Conservation (phyloP, 2,888 invertebrate genomes). For the Drosophila subsilvestris region DNA sequence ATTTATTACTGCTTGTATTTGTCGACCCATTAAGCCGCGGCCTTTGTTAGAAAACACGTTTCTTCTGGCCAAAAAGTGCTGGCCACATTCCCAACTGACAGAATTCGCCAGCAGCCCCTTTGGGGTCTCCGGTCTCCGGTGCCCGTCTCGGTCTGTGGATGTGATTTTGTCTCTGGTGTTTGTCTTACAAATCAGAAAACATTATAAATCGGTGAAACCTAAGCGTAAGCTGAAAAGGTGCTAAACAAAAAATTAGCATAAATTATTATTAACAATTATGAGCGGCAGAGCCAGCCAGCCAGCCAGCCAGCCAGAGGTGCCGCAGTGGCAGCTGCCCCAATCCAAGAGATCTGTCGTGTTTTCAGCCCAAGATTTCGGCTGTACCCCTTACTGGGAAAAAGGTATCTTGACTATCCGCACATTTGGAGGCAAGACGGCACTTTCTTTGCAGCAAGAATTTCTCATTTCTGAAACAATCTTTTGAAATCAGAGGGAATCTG, state of each 20-base stretch:
- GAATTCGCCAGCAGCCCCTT: slow-evolving; percentile 63
- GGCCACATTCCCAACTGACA: slow-evolving; percentile 66
- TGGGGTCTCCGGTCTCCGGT: not conserved
- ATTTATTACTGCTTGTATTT: slow-evolving; percentile 74
- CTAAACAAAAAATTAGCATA: slow-evolving; percentile 66
- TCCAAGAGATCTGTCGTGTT: slow-evolving; percentile 31
- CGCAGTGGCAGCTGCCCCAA: not conserved
- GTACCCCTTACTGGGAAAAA: not conserved
- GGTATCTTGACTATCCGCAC: not conserved
- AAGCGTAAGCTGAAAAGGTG: slow-evolving; percentile 57
- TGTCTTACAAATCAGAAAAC: slow-evolving; percentile 76
- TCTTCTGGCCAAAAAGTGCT: slow-evolving; percentile 45
- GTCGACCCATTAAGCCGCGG: slow-evolving; percentile 73
- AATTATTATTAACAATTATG: slow-evolving; percentile 75
- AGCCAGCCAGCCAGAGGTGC: slow-evolving; percentile 34
- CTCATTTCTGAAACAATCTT: not conserved
- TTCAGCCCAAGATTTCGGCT: not conserved
- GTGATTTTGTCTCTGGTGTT: slow-evolving; percentile 48
- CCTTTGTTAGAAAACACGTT: slow-evolving; percentile 72
- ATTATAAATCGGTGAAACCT: slow-evolving; percentile 72
- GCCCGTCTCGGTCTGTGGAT: slow-evolving; percentile 16
- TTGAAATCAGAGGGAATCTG: no score
- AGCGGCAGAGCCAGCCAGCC: slow-evolving; percentile 26
- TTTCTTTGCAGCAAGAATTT: no score
- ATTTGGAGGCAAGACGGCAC: no score